Percentiles rank a stretch among this genome's conserved stretches.
Conservation (phyloP, 2,113 vertebrate genomes). For the Scalopus aquaticus region DNA sequence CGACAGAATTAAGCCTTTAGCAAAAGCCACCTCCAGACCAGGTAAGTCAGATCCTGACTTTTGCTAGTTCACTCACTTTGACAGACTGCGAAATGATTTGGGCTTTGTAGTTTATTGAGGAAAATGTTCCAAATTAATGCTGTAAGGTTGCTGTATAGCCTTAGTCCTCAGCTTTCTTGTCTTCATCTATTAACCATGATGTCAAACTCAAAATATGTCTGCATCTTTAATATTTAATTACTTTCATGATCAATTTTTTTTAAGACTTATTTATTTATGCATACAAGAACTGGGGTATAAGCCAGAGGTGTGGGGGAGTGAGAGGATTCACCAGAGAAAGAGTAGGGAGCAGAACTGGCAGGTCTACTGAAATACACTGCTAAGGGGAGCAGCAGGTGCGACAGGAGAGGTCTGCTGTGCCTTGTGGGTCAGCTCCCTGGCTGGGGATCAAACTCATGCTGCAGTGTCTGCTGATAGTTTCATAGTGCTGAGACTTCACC, state of each 20-base stretch:
- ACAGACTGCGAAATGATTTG: background rate
- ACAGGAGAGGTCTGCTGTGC: too few species aligned
- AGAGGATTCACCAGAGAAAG: too few species aligned
- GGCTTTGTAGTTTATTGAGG: background rate
- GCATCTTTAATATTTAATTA: background rate
- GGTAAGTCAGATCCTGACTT: constrained; percentile 84
- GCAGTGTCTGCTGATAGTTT: too few species aligned
- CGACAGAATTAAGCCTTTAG: constrained; percentile 94
- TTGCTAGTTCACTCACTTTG: background rate
- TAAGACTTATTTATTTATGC: too few species aligned
- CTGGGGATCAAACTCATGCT: too few species aligned
- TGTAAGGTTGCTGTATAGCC: background rate
- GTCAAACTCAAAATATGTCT: background rate
- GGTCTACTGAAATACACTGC: too few species aligned
- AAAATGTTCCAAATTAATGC: background rate
- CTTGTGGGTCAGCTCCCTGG: too few species aligned
- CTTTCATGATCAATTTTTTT: background rate
- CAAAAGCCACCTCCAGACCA: constrained; percentile 93
- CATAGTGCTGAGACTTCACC: too few species aligned
- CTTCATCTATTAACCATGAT: background rate
- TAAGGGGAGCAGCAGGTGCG: too few species aligned
- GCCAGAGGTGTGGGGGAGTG: too few species aligned
- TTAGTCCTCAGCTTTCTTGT: background rate
- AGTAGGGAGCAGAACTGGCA: too few species aligned
- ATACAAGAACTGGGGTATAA: too few species aligned